A percentile compares a stretch with the other conserved stretches of the same genome.
Conservation (phyloP, 2,113 vertebrate species). For the Picathartes gymnocephalus region DNA sequence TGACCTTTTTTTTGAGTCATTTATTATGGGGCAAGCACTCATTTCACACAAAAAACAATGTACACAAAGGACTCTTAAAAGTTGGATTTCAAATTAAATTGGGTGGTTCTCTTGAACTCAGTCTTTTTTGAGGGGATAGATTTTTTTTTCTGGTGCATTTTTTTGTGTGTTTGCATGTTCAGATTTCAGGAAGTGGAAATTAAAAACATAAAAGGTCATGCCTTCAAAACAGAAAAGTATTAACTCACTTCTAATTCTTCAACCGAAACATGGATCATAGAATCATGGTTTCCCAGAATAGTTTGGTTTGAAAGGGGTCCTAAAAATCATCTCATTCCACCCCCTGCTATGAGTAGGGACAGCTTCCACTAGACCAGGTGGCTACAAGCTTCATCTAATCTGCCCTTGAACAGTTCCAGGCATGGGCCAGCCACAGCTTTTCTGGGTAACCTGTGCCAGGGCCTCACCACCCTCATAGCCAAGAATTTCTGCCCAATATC, state of each 20-base stretch:
- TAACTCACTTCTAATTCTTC: not conserved
- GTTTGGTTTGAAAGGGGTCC: not conserved
- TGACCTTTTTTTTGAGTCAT: not conserved
- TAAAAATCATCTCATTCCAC: not conserved
- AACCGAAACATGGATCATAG: not conserved
- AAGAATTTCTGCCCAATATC: not conserved
- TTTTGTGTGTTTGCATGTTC: not conserved
- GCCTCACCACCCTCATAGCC: rapidly evolving
- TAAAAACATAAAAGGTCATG: not conserved
- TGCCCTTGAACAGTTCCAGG: not conserved
- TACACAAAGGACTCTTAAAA: not conserved
- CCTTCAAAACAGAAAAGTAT: not conserved
- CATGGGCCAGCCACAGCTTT: not conserved
- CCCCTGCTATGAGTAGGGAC: not conserved
- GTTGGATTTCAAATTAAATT: not conserved
- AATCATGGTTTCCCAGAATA: not conserved
- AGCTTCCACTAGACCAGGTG: not conserved
- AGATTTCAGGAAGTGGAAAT: not conserved
- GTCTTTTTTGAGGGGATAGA: not conserved
- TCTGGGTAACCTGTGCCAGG: not conserved
- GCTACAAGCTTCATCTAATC: rapidly evolving
- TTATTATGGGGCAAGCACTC: not conserved
- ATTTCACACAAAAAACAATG: not conserved
- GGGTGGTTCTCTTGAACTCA: not conserved
- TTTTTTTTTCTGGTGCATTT: not conserved